Evolutionary conservation across 1,140 invertebrate species (phyloP).

Genomic region (Elysia chlorotica): DNA sequence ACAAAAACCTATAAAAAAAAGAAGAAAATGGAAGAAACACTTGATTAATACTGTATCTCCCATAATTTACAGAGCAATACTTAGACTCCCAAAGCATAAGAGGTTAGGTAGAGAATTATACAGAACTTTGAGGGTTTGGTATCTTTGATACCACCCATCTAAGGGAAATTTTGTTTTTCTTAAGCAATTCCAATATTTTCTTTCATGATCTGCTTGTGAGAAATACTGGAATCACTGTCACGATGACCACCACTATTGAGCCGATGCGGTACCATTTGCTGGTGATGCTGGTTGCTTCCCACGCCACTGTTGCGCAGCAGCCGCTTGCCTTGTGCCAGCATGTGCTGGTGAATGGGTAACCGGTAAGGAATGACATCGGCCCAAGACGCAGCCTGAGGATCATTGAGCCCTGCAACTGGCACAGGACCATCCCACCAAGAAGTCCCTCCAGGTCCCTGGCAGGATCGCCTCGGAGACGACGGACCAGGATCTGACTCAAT

Average conservation of each 20-base stretch:
- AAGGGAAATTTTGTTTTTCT: neutral
- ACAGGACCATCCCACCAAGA: conserved; percentile 21
- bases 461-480: conserved; percentile 15
- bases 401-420: neutral
- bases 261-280: conserved; percentile 49
- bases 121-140: neutral
- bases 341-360: conserved; percentile 23
- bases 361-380: conserved; percentile 37
- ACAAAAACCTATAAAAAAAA: neutral
- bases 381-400: conserved; percentile 14
- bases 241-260: conserved; percentile 48
- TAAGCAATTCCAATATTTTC: conserved; percentile 54
- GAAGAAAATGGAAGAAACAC: neutral
- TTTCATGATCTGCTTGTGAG: conserved; percentile 45
- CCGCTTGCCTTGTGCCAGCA: no score
- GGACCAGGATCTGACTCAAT: conserved; percentile 27
- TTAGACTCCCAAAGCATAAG: neutral
- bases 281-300: conserved; percentile 32
- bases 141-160: neutral
- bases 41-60: neutral
- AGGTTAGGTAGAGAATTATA: neutral
- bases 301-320: conserved; percentile 27
- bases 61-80: neutral
- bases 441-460: neutral
- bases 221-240: conserved; percentile 38